Conservation (phyloP, 2,888 invertebrate genomes). For the Lepeophtheirus nordmannii region DNA sequence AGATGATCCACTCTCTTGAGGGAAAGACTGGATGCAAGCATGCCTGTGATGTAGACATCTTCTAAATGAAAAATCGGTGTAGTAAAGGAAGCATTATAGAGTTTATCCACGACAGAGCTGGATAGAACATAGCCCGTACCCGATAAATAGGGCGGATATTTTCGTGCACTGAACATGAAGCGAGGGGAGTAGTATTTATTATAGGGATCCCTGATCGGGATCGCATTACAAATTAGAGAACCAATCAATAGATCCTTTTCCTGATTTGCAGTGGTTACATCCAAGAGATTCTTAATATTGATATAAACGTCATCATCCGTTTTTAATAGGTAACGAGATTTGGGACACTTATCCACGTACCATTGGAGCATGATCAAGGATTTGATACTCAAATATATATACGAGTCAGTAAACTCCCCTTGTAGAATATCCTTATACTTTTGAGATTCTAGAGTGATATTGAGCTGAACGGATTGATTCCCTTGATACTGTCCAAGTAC, state of each 20-base stretch:
- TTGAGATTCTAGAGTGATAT: constrained; percentile 27
- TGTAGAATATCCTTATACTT: constrained; percentile 29
- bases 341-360: constrained; percentile 23
- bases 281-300: constrained; percentile 13
- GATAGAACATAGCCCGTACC: constrained; percentile 33
- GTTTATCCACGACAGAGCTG: constrained; percentile 29
- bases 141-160: constrained; percentile 32
- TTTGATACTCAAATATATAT: constrained; percentile 30
- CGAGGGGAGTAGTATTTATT: constrained; percentile 32
- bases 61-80: constrained; percentile 32
- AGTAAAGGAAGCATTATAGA: constrained; percentile 30
- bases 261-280: neutral
- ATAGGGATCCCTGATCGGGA: constrained; percentile 30
- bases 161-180: constrained; percentile 29
- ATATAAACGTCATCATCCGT: constrained; percentile 24
- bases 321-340: constrained; percentile 11
- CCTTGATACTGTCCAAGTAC: constrained; percentile 27
- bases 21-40: constrained; percentile 27
- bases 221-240: constrained; percentile 30
- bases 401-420: constrained; percentile 30
- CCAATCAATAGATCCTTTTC: constrained; percentile 30
- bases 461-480: constrained; percentile 27
- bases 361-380: constrained; percentile 30
- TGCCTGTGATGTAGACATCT: constrained; percentile 34
- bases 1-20: constrained; percentile 28